A percentile compares a stretch with the other conserved stretches of the same genome.
Conservation (phyloP, 2,113 vertebrate species). For the Beaufortia kweichowensis region DNA sequence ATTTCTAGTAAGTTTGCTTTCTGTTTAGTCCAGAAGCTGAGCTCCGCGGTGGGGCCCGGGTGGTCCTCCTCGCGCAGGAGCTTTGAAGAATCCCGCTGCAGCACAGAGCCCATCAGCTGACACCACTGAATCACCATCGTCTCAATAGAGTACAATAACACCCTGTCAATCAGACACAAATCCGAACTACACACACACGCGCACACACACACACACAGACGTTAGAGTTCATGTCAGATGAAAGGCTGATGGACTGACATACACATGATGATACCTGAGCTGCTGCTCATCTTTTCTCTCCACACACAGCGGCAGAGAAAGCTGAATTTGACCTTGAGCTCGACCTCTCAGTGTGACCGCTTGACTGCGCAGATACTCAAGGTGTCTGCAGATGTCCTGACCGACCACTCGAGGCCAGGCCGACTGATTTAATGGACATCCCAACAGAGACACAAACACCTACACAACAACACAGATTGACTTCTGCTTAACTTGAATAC, state of each 20-base stretch:
- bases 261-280: slow-evolving; percentile 55
- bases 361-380: slow-evolving; percentile 68
- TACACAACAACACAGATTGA: slow-evolving; percentile 6
- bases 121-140: slow-evolving; percentile 73
- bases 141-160: slow-evolving; percentile 73
- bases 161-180: slow-evolving; percentile 66
- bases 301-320: slow-evolving; percentile 61
- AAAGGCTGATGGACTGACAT: neutral
- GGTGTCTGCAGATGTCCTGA: slow-evolving; percentile 66
- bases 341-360: slow-evolving; percentile 66
- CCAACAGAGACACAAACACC: slow-evolving; percentile 31
- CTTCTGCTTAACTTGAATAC: too few species aligned
- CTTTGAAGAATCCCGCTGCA: slow-evolving; percentile 71
- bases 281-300: slow-evolving; percentile 56
- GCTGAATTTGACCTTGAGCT: slow-evolving; percentile 65
- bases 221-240: neutral
- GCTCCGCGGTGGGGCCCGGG: slow-evolving; percentile 70
- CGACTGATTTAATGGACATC: slow-evolving; percentile 68
- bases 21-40: slow-evolving; percentile 74
- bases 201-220: slow-evolving; percentile 21
- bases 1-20: slow-evolving; percentile 74
- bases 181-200: slow-evolving; percentile 60
- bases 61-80: slow-evolving; percentile 67
- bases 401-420: slow-evolving; percentile 68
- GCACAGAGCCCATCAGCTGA: slow-evolving; percentile 66